A percentile compares a stretch with the other conserved stretches of the same genome.
phyloP scores from a whole-genome alignment of 2,888 invertebrate species.

The Escarpia spicata region DNA sequence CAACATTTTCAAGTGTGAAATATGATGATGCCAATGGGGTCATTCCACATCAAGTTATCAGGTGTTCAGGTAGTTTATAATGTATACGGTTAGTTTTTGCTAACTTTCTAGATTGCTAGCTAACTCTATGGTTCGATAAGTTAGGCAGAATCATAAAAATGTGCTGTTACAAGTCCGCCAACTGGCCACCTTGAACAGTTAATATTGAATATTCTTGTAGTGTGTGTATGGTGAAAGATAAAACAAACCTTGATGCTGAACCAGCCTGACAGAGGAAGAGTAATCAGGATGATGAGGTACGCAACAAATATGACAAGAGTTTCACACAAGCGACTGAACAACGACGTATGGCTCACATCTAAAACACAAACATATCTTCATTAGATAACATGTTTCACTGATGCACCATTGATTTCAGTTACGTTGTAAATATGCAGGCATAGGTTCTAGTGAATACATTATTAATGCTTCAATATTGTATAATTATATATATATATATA shows the following conservation, averaged over 20 bases:
- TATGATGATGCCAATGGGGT: background rate
- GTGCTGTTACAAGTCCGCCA: too few relatives aligned
- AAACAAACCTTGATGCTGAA: slow-evolving; percentile 54
- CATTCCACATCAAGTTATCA: background rate
- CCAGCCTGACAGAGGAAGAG: slow-evolving; percentile 55
- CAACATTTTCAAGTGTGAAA: background rate
- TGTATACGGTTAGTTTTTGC: background rate
- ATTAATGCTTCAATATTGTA: too few relatives aligned
- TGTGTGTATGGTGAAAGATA: background rate
- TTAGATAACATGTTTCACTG: background rate
- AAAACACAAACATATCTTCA: background rate
- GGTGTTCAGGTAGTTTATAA: background rate
- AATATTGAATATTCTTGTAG: background rate
- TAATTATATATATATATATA: too few relatives aligned
- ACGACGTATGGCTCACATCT: slow-evolving; percentile 21
- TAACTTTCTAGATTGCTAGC: background rate
- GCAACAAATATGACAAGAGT: slow-evolving; percentile 37
- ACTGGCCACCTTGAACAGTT: background rate
- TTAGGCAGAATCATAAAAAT: background rate
- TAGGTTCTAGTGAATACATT: background rate
- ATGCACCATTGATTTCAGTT: background rate
- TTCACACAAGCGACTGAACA: slow-evolving; percentile 24
- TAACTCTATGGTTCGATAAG: background rate
- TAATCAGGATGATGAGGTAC: slow-evolving; percentile 48
- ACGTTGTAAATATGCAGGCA: background rate